Conservation (phyloP, 2,888 invertebrate genomes). For the Dendrolimus pini region DNA sequence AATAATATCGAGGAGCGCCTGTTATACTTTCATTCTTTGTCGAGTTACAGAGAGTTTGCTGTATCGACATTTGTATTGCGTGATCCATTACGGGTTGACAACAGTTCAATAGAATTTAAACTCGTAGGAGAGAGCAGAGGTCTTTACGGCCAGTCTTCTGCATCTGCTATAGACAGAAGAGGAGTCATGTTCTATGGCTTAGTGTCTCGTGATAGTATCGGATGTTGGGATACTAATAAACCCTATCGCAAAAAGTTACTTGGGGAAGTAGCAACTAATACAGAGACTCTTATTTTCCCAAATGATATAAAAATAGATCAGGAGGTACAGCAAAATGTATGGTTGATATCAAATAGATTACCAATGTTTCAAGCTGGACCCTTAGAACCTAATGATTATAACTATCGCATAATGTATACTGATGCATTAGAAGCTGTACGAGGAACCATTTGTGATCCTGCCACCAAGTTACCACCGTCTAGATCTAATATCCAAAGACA, state of each 20-base stretch:
- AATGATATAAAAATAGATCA: constrained; percentile 88
- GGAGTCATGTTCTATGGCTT: constrained; percentile 88
- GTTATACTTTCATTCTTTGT: constrained; percentile 88
- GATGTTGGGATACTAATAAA: constrained; percentile 87
- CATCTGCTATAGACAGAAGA: constrained; percentile 81
- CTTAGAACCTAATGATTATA: constrained; percentile 79
- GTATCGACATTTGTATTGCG: constrained; percentile 81
- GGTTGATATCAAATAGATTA: constrained; percentile 86
- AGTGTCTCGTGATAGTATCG: constrained; percentile 84
- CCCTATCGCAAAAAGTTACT: constrained; percentile 79
- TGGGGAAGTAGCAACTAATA: constrained; percentile 78
- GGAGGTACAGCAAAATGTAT: constrained; percentile 80
- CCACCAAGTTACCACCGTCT: constrained; percentile 17
- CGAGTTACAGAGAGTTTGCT: constrained; percentile 86
- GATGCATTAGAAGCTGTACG: constrained; percentile 78
- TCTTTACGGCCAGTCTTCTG: constrained; percentile 81
- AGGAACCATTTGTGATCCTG: constrained; percentile 83
- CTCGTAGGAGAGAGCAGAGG: constrained; percentile 74
- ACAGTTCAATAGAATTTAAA: constrained; percentile 47
- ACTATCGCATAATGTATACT: constrained; percentile 85
- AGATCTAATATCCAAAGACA: constrained; percentile 14
- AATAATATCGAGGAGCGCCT: constrained; percentile 73
- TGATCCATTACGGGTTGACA: constrained; percentile 64
- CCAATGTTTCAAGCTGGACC: constrained; percentile 83
- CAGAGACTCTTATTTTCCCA: constrained; percentile 83